A percentile compares a stretch with the other conserved stretches of the same genome.
Evolutionary conservation across 1,140 invertebrate genomes (phyloP).

Genomic region (Bombus soroeensis): DNA sequence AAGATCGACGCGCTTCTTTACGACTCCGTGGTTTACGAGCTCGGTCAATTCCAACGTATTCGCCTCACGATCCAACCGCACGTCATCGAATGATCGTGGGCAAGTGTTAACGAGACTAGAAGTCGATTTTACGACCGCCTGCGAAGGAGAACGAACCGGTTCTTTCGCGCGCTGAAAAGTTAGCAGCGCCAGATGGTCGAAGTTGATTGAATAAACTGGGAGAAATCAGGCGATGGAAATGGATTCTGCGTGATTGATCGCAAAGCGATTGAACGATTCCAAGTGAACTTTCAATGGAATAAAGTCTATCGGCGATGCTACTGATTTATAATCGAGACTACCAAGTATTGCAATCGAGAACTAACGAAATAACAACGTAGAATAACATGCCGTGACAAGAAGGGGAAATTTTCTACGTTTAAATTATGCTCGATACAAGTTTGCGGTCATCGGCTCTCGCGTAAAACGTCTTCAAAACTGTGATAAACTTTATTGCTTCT

Average conservation of each 20-base stretch:
- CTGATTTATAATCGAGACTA: too few species aligned
- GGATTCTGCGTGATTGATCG: background rate
- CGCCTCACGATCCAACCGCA: constrained; percentile 12
- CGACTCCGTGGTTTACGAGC: constrained; percentile 43
- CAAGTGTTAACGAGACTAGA: constrained; percentile 20
- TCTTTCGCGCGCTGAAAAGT: background rate
- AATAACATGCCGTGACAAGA: too few species aligned
- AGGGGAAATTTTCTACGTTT: too few species aligned
- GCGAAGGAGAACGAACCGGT: background rate
- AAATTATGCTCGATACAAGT: too few species aligned
- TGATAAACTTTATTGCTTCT: too few species aligned
- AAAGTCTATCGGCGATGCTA: too few species aligned
- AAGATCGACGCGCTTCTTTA: constrained; percentile 35
- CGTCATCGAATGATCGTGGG: constrained; percentile 7
- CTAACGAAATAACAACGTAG: too few species aligned
- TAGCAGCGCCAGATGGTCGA: background rate
- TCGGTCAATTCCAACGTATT: constrained; percentile 23
- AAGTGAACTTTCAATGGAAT: too few species aligned
- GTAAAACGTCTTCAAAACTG: too few species aligned
- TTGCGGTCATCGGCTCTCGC: too few species aligned
- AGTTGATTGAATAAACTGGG: background rate
- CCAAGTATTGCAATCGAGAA: too few species aligned
- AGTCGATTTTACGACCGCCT: constrained; percentile 9
- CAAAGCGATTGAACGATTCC: too few species aligned
- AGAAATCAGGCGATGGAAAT: background rate